Evolutionary conservation across 2,888 invertebrate species (phyloP).

Genomic region (Aspidiotus destructor): DNA sequence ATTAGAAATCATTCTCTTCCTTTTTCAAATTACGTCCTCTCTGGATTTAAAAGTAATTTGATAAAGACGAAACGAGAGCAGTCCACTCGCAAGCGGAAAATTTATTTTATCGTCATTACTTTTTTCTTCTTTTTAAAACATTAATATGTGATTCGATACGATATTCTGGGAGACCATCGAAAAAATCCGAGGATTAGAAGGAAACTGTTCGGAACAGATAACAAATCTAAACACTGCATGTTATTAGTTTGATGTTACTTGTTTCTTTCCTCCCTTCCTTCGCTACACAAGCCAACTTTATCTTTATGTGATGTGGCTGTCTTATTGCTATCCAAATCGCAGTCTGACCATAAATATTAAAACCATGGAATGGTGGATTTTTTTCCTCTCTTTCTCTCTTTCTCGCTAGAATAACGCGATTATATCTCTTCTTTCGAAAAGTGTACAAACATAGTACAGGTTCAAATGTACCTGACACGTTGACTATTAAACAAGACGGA

Average conservation of each 20-base stretch:
- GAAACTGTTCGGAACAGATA: neutral
- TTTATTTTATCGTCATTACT: neutral
- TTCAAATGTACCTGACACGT: neutral
- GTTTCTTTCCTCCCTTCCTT: neutral
- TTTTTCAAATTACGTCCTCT: too few species aligned
- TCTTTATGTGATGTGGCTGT: too few species aligned
- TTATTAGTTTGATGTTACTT: neutral
- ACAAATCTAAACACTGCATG: slow-evolving; percentile 1
- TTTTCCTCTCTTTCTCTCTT: neutral
- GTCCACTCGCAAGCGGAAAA: neutral
- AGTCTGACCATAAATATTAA: slow-evolving; percentile 29
- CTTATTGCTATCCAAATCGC: slow-evolving; percentile 5
- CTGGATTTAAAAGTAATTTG: neutral
- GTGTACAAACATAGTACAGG: slow-evolving; percentile 1
- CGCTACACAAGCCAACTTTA: neutral
- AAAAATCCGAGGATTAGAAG: neutral
- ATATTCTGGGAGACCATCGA: slow-evolving; percentile 1
- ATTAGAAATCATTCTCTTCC: too few species aligned
- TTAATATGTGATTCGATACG: neutral
- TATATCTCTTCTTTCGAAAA: slow-evolving; percentile 11
- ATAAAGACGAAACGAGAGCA: neutral
- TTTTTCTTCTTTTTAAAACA: neutral
- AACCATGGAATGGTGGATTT: slow-evolving; percentile 24
- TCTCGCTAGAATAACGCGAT: slow-evolving; percentile 6
- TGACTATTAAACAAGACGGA: neutral